Conservation (phyloP, 1,140 invertebrate species). For the Drosophila nasuta region DNA sequence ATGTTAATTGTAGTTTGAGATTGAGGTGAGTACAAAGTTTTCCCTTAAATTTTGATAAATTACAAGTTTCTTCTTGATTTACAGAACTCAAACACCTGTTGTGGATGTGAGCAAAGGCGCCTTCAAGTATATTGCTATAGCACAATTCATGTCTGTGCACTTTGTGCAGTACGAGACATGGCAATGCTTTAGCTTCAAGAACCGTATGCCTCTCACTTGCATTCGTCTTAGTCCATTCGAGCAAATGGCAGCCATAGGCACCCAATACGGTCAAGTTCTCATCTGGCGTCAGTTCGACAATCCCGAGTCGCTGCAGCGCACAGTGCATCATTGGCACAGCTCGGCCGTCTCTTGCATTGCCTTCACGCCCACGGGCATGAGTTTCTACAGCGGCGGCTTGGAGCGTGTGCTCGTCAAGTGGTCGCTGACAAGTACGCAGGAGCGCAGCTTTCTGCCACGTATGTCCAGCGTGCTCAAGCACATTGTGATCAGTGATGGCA, state of each 20-base stretch:
- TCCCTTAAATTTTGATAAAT: too few relatives aligned
- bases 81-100: constrained; percentile 46
- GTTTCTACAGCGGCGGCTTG: constrained; percentile 90
- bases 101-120: constrained; percentile 64
- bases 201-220: constrained; percentile 87
- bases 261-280: constrained; percentile 88
- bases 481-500: constrained; percentile 88
- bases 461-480: constrained; percentile 89
- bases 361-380: constrained; percentile 89
- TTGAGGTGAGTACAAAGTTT: constrained; percentile 52
- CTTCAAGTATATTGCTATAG: constrained; percentile 78
- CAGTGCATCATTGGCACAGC: constrained; percentile 92
- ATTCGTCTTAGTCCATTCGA: constrained; percentile 90
- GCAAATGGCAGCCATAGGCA: constrained; percentile 89
- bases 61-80: constrained; percentile 3
- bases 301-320: constrained; percentile 13
- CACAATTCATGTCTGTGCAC: constrained; percentile 78
- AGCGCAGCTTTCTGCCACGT: constrained; percentile 90
- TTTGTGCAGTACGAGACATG: constrained; percentile 72
- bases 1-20: constrained; percentile 43
- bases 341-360: constrained; percentile 89
- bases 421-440: constrained; percentile 85
- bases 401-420: constrained; percentile 94
- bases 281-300: constrained; percentile 87
- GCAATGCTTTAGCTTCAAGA: constrained; percentile 77